phyloP scores from a whole-genome alignment of 2,888 invertebrate genomes.

The Apamea monoglypha region DNA sequence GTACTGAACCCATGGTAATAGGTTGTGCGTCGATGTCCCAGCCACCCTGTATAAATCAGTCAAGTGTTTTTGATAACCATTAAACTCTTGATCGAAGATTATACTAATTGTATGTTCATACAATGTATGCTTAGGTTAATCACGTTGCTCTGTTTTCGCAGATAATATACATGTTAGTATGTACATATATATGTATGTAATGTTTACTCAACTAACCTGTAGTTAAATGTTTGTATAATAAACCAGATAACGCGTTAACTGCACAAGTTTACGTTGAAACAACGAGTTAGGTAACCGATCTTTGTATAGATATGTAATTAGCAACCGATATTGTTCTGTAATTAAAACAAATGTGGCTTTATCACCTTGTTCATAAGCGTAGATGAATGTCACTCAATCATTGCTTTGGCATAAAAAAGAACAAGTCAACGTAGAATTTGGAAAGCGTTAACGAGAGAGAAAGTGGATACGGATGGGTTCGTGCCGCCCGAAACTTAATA shows the following conservation, averaged over 20 bases:
- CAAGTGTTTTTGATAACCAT: background rate
- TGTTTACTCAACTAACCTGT: slow-evolving; percentile 39
- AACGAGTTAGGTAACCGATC: slow-evolving; percentile 28
- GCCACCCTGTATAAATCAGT: no score
- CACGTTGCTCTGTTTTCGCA: slow-evolving; percentile 20
- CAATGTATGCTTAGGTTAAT: background rate
- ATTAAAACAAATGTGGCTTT: background rate
- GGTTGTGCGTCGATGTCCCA: no score
- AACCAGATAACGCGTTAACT: slow-evolving; percentile 39
- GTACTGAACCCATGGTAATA: no score
- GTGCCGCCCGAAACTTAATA: background rate
- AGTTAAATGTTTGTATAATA: slow-evolving; percentile 42
- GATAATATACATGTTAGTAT: background rate
- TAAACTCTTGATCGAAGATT: background rate
- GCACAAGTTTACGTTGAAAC: slow-evolving; percentile 30
- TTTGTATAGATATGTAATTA: slow-evolving; percentile 14
- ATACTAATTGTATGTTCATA: background rate
- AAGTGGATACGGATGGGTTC: background rate
- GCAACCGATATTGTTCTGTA: background rate
- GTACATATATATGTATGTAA: background rate
- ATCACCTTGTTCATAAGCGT: background rate
- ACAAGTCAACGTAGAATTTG: background rate
- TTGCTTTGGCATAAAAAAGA: background rate
- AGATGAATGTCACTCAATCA: background rate
- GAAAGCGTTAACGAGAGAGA: background rate